Percentiles rank a stretch among this genome's conserved stretches.
Evolutionary conservation across 2,797 vertebrate species (phyloP).

Genomic region (Acanthurus lineatus): DNA sequence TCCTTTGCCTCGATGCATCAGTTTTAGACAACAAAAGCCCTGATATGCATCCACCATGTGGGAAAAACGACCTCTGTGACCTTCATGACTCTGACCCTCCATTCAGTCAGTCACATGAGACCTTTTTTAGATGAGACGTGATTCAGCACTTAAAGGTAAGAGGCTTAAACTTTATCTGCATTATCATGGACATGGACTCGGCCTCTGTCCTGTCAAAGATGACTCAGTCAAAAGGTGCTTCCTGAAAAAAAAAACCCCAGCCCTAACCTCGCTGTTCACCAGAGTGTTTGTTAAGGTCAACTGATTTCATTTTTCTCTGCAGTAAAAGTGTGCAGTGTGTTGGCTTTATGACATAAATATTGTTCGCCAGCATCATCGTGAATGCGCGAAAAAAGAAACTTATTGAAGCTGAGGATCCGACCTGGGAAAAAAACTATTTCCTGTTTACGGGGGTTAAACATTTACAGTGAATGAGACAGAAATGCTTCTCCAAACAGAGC

Average conservation of each 20-base stretch:
- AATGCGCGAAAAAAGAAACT: conserved; percentile 40
- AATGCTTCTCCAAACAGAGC: not conserved
- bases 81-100: too few species aligned
- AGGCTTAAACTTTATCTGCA: conserved; percentile 27
- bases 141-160: too few species aligned
- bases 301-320: conserved; percentile 65
- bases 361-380: conserved; percentile 54
- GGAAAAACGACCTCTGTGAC: too few species aligned
- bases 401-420: conserved; percentile 16
- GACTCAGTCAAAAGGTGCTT: conserved; percentile 55
- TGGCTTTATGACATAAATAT: conserved; percentile 70
- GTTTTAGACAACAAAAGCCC: too few species aligned
- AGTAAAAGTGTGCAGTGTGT: conserved; percentile 72
- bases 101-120: too few species aligned
- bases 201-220: not conserved
- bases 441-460: not conserved
- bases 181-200: conserved; percentile 11
- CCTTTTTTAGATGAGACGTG: too few species aligned
- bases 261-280: conserved; percentile 61
- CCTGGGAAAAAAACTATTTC: conserved; percentile 45
- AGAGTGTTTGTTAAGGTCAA: conserved; percentile 69
- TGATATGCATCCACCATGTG: too few species aligned
- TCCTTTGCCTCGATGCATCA: too few species aligned
- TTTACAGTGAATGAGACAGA: not conserved
- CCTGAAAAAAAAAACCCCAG: conserved; percentile 33